Evolutionary conservation across 2,113 vertebrate genomes (phyloP), one percentile per base, ranked within the genome.

Genomic region (Oryzias curvinotus): DNA sequence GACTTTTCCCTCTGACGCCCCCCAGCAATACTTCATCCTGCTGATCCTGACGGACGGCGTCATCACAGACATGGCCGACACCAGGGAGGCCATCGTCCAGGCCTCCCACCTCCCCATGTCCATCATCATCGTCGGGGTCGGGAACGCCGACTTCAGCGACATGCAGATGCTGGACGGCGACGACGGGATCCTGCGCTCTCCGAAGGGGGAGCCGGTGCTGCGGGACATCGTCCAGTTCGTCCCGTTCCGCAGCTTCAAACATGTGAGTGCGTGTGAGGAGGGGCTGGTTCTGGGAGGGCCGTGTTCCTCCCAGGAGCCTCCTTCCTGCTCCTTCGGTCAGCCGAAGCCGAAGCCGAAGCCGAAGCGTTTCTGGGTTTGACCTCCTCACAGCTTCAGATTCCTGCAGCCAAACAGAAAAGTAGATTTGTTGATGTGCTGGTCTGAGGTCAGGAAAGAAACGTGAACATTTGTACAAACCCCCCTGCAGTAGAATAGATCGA

Each of bases 1-100:
- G 46, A 56, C 17, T 3, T 18, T 21, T 3, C 21, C 42, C 30
- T 28, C 3, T 14, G 30, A 8, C 5, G 10, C 53, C 51, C 63
- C 30, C 12, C 87, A 99, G 97, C 96, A 98, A 95, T 99, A 98
- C 88, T 98, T 98, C 90, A 98, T 98, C 90, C 80, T 99, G 77
- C 89, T 99, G 72, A 98, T 98, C 80, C 92, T 99, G 87, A 99
- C 97, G 0, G 97, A 99, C 0, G 97, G 97, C 0, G 97, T 98
- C 77, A 98, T 99, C 89, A 99, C 96, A 0, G 97, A 99, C 91
- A 98, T 99, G 96, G 95, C 96, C 0, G 97, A 98, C 89, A 99
- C 97, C 0, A 84, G 97, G 15, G 96, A 98, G 85, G 97, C 96
- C 82, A 98, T 99, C 4, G 97, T 98, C 23, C 96, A 98, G 0